Base-by-base conservation (phyloP, 2,888 invertebrate genomes). In the Gymnoscelis rufifasciata region DNA sequence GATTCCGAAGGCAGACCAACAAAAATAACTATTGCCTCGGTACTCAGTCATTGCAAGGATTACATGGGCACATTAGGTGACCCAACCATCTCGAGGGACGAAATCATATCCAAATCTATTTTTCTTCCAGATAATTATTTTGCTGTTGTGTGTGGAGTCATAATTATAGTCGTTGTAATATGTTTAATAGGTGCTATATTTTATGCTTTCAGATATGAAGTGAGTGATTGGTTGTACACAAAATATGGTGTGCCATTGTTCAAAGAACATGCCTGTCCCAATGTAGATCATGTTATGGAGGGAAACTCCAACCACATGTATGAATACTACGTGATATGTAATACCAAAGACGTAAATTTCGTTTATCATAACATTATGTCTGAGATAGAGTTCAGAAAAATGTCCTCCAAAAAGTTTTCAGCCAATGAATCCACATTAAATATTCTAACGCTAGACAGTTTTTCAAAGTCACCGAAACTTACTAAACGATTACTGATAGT, bases 281-380 rank as follows among this genome's bases (percentile, higher is more conserved):
- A 80, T 47, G 86, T 87, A 23, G 84, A 87, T 56, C 83, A 93
- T 61, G 92, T 93, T 35, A 89, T 92, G 45, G 89, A 93, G 49
- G 92, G 92, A 11, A 90, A 92, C 54, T 86, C 92, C 24, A 93
- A 92, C 70, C 91, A 94, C 57, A 89, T 94, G 55, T 95, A 94
- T 78, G 96, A 97, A 74, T 95, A 95, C 54, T 97, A 96, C 83
- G 91, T 97, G 76, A 93, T 95, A 64, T 96, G 96, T 83, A 94
- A 94, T 81, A 92, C 93, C 76, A 92, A 93, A 78, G 95, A 96
- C 90, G 93, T 86, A 68, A 92, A 86, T 90, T 93, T 89, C 56
- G 89, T 91, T 80, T 93, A 78, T 78, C 91, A 80, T 88, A 92
- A 87, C 83, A 92, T 88, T 65, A 94, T 86, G 89, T 91, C 76